A percentile compares a stretch with the other conserved stretches of the same genome.
phyloP scores from a whole-genome alignment of 2,113 vertebrate species.

The Percina caprodes region DNA sequence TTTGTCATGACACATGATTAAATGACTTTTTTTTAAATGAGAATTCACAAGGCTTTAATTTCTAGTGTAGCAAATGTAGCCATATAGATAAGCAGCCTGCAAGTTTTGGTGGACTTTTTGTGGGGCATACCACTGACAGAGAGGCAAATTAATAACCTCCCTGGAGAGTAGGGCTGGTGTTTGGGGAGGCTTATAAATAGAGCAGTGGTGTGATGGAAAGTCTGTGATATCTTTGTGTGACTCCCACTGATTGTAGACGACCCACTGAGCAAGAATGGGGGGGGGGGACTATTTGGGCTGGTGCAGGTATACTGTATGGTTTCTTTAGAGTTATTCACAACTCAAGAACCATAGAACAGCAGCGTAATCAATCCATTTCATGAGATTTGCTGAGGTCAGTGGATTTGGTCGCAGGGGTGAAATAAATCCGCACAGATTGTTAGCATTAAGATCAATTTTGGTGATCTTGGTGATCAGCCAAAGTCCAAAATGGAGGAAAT shows the following conservation, averaged over 20 bases:
- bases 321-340: neutral
- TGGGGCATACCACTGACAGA: constrained; percentile 74
- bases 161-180: constrained; percentile 62
- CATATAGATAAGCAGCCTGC: constrained; percentile 63
- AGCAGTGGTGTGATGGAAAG: constrained; percentile 68
- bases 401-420: neutral
- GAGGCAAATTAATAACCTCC: constrained; percentile 80
- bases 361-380: neutral
- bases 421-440: neutral
- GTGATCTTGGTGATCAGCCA: neutral
- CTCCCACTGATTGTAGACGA: constrained; percentile 57
- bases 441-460: neutral
- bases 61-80: constrained; percentile 40
- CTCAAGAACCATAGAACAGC: neutral
- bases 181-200: constrained; percentile 77
- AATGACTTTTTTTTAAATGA: constrained; percentile 54
- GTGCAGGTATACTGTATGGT: constrained; percentile 30
- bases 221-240: constrained; percentile 61
- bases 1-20: constrained; percentile 62
- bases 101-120: constrained; percentile 77
- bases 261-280: constrained; percentile 51
- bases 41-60: constrained; percentile 48
- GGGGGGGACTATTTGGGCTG: neutral
- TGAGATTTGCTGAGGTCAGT: neutral
- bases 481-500: neutral